Percentiles rank a stretch among this genome's conserved stretches.
Evolutionary conservation across 2,797 vertebrate genomes (phyloP).

Genomic region (Distichodus sexfasciatus): DNA sequence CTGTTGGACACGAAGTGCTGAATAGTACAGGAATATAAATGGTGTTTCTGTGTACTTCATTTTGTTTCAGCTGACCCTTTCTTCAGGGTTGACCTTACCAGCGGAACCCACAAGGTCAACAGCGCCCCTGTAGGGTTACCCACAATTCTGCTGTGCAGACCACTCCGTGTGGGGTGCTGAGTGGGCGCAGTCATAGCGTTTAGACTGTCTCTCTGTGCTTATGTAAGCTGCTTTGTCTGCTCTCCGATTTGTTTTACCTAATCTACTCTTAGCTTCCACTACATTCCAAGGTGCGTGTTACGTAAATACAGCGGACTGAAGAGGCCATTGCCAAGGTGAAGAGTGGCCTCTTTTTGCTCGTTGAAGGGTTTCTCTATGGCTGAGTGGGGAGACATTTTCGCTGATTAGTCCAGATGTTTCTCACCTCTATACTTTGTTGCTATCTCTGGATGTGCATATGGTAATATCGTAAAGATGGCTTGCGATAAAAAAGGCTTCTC

Average conservation of each 20-base stretch:
- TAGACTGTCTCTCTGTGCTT: slow-evolving; percentile 71
- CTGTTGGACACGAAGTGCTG: background rate
- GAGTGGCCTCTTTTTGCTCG: slow-evolving; percentile 42
- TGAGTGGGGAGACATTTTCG: slow-evolving; percentile 22
- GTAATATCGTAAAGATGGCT: background rate
- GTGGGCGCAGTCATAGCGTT: slow-evolving; percentile 74
- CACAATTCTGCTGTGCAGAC: slow-evolving; percentile 59
- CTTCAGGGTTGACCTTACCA: background rate
- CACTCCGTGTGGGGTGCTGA: slow-evolving; percentile 63
- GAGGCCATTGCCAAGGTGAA: slow-evolving; percentile 52
- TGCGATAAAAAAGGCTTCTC: background rate
- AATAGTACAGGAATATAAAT: slow-evolving; percentile 15
- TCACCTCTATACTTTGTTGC: background rate
- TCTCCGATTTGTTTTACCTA: slow-evolving; percentile 51
- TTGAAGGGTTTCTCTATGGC: slow-evolving; percentile 53
- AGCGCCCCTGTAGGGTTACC: background rate
- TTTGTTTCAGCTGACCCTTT: background rate
- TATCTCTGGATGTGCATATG: too few species aligned
- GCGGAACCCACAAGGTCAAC: background rate
- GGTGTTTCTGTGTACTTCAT: slow-evolving; percentile 2
- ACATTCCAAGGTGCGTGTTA: slow-evolving; percentile 63
- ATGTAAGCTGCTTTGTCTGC: slow-evolving; percentile 68
- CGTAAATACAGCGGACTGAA: slow-evolving; percentile 67
- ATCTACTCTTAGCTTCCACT: slow-evolving; percentile 54
- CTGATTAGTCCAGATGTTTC: slow-evolving; percentile 7